Percentiles rank a stretch among this genome's conserved stretches.
Conservation (phyloP, 2,113 vertebrate genomes). For the Nothoprocta perdicaria region DNA sequence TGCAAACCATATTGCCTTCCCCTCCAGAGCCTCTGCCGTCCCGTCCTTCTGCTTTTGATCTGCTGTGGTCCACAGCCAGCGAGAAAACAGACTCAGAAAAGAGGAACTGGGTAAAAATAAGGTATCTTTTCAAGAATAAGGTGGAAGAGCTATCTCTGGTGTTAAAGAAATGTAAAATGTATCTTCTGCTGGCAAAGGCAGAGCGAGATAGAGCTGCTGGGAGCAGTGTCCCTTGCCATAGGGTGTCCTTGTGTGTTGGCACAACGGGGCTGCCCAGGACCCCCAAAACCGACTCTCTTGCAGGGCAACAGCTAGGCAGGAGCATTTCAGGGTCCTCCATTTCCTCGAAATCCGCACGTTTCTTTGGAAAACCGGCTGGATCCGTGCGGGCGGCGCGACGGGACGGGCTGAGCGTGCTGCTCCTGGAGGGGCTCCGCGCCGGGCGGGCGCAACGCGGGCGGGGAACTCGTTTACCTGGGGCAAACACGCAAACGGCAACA, state of each 20-base stretch:
- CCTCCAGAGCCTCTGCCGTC: neutral
- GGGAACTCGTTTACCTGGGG: neutral
- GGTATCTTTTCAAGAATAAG: neutral
- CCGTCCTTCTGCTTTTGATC: neutral
- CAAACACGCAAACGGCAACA: neutral
- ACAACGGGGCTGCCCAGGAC: too few species aligned
- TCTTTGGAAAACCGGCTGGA: neutral
- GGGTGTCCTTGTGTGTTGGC: too few species aligned
- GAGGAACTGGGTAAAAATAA: neutral
- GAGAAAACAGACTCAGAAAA: neutral
- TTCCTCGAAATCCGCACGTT: too few species aligned
- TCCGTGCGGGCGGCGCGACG: neutral
- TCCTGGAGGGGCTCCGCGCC: rapidly evolving
- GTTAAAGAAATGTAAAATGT: neutral
- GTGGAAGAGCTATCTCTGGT: neutral
- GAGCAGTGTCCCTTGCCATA: too few species aligned
- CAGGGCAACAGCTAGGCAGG: rapidly evolving
- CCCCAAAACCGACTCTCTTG: too few species aligned
- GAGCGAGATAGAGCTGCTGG: too few species aligned
- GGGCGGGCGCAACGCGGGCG: rapidly evolving
- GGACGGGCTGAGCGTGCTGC: neutral
- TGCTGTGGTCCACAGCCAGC: neutral
- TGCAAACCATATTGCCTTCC: neutral
- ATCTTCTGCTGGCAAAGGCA: too few species aligned
- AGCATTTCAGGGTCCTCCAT: too few species aligned